Evolutionary conservation across 2,113 vertebrate species (phyloP).

Genomic region (Salvelinus sp.): DNA sequence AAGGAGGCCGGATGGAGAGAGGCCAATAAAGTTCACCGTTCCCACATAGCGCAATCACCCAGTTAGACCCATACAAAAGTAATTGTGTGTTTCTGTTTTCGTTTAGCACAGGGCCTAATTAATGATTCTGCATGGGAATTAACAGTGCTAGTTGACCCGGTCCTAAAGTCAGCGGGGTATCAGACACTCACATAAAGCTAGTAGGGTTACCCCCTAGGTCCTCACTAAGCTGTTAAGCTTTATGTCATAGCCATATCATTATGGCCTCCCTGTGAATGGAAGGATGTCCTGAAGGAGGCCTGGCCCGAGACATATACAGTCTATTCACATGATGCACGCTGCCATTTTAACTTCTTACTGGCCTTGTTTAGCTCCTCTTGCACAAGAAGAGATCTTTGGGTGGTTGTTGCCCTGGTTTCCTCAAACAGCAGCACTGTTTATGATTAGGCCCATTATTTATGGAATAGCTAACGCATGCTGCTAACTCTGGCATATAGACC

Average conservation of each 20-base stretch:
- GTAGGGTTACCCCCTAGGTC: constrained; percentile 40
- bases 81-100: constrained; percentile 32
- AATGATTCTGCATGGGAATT: constrained; percentile 55
- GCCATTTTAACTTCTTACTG: constrained; percentile 57
- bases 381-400: constrained; percentile 40
- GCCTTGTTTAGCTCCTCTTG: constrained; percentile 47
- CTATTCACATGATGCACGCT: constrained; percentile 57
- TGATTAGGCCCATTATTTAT: constrained; percentile 68
- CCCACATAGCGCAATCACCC: constrained; percentile 19
- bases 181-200: background rate
- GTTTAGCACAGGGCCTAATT: constrained; percentile 35
- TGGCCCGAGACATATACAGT: constrained; percentile 27
- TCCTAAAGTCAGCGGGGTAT: constrained; percentile 64
- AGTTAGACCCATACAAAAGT: constrained; percentile 38
- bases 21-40: constrained; percentile 22
- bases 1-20: background rate
- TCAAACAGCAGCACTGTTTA: constrained; percentile 62
- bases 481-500: constrained; percentile 51
- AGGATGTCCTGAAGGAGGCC: constrained; percentile 53
- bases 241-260: constrained; percentile 35
- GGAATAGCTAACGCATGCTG: constrained; percentile 31
- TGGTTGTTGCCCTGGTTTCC: constrained; percentile 28
- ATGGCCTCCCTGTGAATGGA: constrained; percentile 47
- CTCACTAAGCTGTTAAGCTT: constrained; percentile 60
- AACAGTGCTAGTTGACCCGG: constrained; percentile 48